Evolutionary conservation across 1,140 invertebrate species (phyloP).

Genomic region (Triops longicaudatus): DNA sequence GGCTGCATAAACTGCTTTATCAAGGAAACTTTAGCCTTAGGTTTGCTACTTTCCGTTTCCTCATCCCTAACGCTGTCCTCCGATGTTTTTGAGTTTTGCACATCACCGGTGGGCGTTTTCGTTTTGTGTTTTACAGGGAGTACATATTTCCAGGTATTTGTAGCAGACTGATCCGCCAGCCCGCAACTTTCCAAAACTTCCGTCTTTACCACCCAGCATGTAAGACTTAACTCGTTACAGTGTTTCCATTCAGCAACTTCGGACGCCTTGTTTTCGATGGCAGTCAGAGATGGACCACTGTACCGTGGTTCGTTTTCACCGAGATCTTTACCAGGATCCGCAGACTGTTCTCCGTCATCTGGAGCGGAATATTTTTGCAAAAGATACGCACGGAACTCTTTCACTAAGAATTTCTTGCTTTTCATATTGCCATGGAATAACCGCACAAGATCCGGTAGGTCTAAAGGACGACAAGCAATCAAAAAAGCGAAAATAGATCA

Average conservation of each 20-base stretch:
- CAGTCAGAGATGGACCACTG: slow-evolving; percentile 38
- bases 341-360: slow-evolving; percentile 24
- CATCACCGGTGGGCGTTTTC: background rate
- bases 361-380: slow-evolving; percentile 34
- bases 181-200: slow-evolving; percentile 50
- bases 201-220: slow-evolving; percentile 59
- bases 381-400: slow-evolving; percentile 56
- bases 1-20: slow-evolving; percentile 20
- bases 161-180: slow-evolving; percentile 44
- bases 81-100: background rate
- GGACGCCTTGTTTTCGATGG: slow-evolving; percentile 47
- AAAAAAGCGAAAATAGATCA: slow-evolving; percentile 32
- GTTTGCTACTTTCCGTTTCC: background rate
- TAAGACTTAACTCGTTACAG: slow-evolving; percentile 48
- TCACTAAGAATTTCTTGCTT: slow-evolving; percentile 49
- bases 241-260: slow-evolving; percentile 51
- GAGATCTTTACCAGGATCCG: background rate
- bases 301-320: background rate
- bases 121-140: slow-evolving; percentile 20
- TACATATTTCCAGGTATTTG: slow-evolving; percentile 41
- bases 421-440: slow-evolving; percentile 58
- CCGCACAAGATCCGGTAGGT: slow-evolving; percentile 55
- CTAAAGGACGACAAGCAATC: too few relatives aligned
- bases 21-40: slow-evolving; percentile 17
- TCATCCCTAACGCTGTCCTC: slow-evolving; percentile 16